Evolutionary conservation across 2,797 vertebrate genomes (phyloP).

Genomic region (Podargus strigoides): DNA sequence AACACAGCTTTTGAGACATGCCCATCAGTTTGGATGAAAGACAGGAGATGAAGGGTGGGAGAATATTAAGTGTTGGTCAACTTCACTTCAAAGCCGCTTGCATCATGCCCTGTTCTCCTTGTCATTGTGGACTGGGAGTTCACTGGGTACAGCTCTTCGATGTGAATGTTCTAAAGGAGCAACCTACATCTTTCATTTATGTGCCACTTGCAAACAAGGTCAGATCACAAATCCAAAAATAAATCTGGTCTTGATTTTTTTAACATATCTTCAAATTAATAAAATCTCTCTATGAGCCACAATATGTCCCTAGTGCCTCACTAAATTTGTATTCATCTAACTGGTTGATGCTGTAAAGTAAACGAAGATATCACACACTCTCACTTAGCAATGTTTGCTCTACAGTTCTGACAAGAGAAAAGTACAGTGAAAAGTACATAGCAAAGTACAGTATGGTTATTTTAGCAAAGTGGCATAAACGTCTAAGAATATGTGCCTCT

Average conservation of each 20-base stretch:
- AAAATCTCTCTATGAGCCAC: background rate
- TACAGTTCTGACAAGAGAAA: constrained; percentile 39
- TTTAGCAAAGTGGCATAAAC: background rate
- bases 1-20: background rate
- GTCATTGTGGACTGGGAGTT: background rate
- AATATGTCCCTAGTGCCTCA: background rate
- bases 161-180: background rate
- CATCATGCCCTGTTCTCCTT: background rate
- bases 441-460: constrained; percentile 19
- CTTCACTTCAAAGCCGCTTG: background rate
- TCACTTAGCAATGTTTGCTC: constrained; percentile 22
- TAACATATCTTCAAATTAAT: background rate
- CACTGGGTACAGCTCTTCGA: fast-evolving
- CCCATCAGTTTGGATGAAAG: background rate
- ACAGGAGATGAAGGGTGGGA: background rate
- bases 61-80: background rate
- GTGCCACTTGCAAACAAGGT: background rate
- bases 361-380: constrained; percentile 5
- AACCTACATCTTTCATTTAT: background rate
- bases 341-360: constrained; percentile 17
- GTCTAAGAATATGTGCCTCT: background rate
- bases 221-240: background rate
- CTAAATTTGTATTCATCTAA: background rate
- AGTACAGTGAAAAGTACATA: constrained; percentile 7
- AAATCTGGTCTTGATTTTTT: background rate